phyloP scores from a whole-genome alignment of 2,888 invertebrate genomes.

The Sarcophaga caerulescens region DNA sequence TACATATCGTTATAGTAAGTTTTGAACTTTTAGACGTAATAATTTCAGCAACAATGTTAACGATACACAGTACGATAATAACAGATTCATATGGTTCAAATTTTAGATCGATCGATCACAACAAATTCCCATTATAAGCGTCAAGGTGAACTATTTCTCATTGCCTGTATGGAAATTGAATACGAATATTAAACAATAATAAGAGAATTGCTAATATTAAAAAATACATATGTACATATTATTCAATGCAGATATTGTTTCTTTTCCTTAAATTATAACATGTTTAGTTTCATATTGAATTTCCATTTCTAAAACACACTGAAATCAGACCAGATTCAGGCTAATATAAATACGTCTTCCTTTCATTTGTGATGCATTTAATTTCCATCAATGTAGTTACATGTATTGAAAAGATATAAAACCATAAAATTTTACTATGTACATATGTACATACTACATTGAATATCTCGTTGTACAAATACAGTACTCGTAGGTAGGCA shows the following conservation, averaged over 20 bases:
- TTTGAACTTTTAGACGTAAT: too few relatives aligned
- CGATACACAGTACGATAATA: too few relatives aligned
- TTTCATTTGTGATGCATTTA: not conserved
- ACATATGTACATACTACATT: not conserved
- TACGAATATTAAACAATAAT: not conserved
- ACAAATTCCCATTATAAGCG: too few relatives aligned
- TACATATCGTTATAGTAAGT: too few relatives aligned
- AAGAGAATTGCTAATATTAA: not conserved
- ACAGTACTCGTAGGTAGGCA: not conserved
- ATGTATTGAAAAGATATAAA: not conserved
- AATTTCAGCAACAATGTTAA: too few relatives aligned
- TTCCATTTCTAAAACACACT: not conserved
- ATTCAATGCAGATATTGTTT: not conserved
- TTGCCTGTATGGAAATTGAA: not conserved
- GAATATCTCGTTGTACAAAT: too few relatives aligned
- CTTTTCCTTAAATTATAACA: not conserved
- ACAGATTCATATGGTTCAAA: too few relatives aligned
- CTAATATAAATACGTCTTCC: too few relatives aligned
- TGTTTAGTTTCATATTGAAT: not conserved
- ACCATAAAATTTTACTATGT: not conserved
- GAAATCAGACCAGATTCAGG: too few relatives aligned
- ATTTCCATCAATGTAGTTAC: slow-evolving; percentile 25
- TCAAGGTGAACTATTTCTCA: too few relatives aligned
- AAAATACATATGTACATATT: too few relatives aligned
- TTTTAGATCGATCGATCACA: too few relatives aligned